These are phyloP conservation scores for Sesamia nonagrioides DNA, from an alignment of 1,140 invertebrate genomes.

Conservation along the genomic window DNA sequence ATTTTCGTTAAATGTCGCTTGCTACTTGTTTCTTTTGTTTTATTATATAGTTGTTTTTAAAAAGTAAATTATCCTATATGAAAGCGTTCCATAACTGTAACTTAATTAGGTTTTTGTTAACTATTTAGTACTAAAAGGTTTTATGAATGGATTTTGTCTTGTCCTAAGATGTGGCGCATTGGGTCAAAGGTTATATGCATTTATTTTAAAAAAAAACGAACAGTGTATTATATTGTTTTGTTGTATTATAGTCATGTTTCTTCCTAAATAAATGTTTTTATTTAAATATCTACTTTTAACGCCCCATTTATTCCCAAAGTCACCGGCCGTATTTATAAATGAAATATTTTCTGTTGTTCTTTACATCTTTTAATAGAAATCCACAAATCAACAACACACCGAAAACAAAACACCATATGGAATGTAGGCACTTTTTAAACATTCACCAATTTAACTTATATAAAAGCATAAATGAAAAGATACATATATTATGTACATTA, in stretches of 20 bases:
- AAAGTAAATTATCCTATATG: slow-evolving; percentile 21
- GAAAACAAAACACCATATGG: slow-evolving; percentile 65
- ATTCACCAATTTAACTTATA: slow-evolving; percentile 51
- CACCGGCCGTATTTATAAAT: neutral
- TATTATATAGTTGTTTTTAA: slow-evolving; percentile 9
- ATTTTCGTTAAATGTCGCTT: slow-evolving; percentile 30
- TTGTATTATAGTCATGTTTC: slow-evolving; percentile 82
- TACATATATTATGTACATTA: slow-evolving; percentile 18
- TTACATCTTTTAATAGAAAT: slow-evolving; percentile 67
- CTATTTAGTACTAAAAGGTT: neutral
- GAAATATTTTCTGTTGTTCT: slow-evolving; percentile 41
- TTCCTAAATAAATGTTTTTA: slow-evolving; percentile 66
- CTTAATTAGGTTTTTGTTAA: slow-evolving; percentile 16
- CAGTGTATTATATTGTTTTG: slow-evolving; percentile 77
- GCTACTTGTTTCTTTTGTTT: slow-evolving; percentile 12
- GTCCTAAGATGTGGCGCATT: slow-evolving; percentile 59
- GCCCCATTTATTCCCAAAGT: neutral
- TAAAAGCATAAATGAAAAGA: slow-evolving; percentile 42
- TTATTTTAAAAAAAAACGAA: slow-evolving; percentile 67
- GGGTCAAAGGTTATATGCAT: slow-evolving; percentile 64
- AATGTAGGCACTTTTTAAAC: slow-evolving; percentile 80
- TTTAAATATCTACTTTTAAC: slow-evolving; percentile 49
- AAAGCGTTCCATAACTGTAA: slow-evolving; percentile 34
- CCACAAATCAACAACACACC: slow-evolving; percentile 64
- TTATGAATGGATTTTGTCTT: neutral